Evolutionary conservation across 2,888 invertebrate genomes (phyloP).

Genomic region (Andrena haemorrhoa): DNA sequence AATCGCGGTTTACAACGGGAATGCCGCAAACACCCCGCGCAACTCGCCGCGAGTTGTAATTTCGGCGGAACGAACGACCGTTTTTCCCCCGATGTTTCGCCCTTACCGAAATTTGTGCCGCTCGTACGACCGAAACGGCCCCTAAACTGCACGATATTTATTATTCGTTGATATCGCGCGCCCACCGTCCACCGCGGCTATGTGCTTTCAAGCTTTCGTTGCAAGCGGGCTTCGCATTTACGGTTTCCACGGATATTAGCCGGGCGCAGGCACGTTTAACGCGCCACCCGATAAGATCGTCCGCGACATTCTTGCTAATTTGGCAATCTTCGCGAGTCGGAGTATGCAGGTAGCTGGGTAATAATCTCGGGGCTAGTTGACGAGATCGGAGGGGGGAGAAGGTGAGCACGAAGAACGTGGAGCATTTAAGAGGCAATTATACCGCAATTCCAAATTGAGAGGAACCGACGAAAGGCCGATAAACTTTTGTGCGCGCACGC

Average conservation of each 20-base stretch:
- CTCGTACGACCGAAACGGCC: slow-evolving; percentile 1
- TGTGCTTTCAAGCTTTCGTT: slow-evolving; percentile 15
- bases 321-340: neutral
- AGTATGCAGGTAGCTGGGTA: neutral
- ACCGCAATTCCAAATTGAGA: neutral
- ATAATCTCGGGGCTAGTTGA: neutral
- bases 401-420: neutral
- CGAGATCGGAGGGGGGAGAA: neutral
- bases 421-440: neutral
- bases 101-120: neutral
- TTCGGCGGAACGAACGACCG: neutral
- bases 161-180: slow-evolving; percentile 10
- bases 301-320: slow-evolving; percentile 19
- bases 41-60: neutral
- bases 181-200: neutral
- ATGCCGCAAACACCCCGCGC: neutral
- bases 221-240: slow-evolving; percentile 28
- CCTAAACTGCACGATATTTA: slow-evolving; percentile 3
- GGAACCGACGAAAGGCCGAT: neutral
- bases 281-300: slow-evolving; percentile 23
- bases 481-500: slow-evolving; percentile 1
- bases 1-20: slow-evolving; percentile 12
- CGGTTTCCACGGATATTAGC: slow-evolving; percentile 31
- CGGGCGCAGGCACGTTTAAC: slow-evolving; percentile 15
- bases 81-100: neutral